These are phyloP conservation scores for Mareca penelope DNA, from an alignment of 2,797 vertebrate genomes.

Conservation along the genomic window DNA sequence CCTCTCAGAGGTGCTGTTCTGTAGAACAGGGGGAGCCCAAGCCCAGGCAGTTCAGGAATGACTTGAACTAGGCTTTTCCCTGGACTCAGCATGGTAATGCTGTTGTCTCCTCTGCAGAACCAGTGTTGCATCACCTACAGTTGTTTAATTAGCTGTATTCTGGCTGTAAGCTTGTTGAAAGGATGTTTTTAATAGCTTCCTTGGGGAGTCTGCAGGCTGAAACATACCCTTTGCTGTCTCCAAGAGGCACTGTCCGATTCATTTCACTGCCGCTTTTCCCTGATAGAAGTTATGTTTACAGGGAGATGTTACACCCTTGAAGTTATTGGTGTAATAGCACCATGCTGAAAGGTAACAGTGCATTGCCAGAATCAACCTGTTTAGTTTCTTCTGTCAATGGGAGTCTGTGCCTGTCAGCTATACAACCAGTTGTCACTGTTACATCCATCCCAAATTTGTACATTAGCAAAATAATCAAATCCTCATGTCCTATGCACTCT, in stretches of 20 bases:
- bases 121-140: constrained; percentile 20
- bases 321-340: fast-evolving
- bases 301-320: background rate
- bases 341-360: background rate
- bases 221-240: constrained; percentile 14
- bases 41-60: background rate
- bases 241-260: constrained; percentile 32
- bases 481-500: background rate
- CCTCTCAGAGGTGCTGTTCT: background rate
- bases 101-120: constrained; percentile 43
- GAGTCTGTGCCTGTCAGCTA: constrained; percentile 4
- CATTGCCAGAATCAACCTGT: background rate
- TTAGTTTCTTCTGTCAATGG: background rate
- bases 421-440: background rate
- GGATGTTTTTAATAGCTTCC: constrained; percentile 51
- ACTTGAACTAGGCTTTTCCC: background rate
- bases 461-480: background rate
- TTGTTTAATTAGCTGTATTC: constrained; percentile 62
- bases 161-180: constrained; percentile 62
- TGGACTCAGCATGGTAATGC: background rate
- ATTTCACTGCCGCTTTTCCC: background rate
- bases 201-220: constrained; percentile 21
- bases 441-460: background rate
- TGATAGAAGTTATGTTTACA: background rate
- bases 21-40: background rate